Conservation (phyloP, 2,888 invertebrate species). For the Oxystoma pomonae region DNA sequence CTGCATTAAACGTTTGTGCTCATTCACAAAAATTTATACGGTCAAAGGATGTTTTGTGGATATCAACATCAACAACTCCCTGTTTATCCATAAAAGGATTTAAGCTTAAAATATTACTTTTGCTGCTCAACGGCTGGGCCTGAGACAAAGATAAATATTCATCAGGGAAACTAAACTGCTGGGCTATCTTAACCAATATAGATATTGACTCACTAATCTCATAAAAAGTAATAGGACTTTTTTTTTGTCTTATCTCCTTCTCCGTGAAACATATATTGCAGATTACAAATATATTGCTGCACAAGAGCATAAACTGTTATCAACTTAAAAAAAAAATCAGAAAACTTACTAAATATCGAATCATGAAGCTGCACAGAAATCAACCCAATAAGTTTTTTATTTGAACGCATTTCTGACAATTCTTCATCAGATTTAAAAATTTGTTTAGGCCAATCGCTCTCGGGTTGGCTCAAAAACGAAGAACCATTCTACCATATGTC, state of each 20-base stretch:
- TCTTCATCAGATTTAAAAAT: background rate
- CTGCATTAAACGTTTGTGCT: background rate
- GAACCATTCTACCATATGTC: too few relatives aligned
- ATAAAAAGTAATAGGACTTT: too few relatives aligned
- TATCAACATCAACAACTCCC: background rate
- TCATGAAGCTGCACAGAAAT: background rate
- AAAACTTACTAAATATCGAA: background rate
- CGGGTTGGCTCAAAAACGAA: too few relatives aligned
- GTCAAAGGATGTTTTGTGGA: background rate
- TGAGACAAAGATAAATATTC: background rate
- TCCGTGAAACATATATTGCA: background rate
- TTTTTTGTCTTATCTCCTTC: too few relatives aligned
- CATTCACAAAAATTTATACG: background rate
- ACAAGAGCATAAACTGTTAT: background rate
- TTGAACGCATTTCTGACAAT: background rate
- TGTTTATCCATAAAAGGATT: background rate
- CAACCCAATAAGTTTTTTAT: background rate
- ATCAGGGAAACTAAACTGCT: background rate
- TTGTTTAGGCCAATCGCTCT: background rate
- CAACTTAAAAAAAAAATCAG: background rate
- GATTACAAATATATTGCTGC: background rate
- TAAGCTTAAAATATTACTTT: background rate
- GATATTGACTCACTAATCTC: background rate
- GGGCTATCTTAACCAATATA: background rate
- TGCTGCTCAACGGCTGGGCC: background rate